Conservation (phyloP, 1,140 invertebrate species). For the Drosophila pachea region DNA sequence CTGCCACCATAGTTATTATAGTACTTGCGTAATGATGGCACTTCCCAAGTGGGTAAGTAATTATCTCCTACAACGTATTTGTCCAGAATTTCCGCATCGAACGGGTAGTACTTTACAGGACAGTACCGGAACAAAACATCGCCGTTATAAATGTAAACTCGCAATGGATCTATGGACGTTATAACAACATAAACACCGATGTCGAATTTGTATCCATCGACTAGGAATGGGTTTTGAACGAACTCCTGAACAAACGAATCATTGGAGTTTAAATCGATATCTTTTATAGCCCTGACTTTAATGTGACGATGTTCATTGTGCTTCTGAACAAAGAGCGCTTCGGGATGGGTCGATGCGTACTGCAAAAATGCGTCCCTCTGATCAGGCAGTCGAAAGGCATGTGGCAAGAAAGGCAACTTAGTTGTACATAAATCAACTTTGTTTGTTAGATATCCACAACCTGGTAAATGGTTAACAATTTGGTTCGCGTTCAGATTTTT, state of each 20-base stretch:
- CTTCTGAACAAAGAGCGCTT: slow-evolving; percentile 93
- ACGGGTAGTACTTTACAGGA: slow-evolving; percentile 94
- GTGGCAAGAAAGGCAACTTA: slow-evolving; percentile 87
- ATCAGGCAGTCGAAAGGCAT: slow-evolving; percentile 92
- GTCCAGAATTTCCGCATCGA: slow-evolving; percentile 88
- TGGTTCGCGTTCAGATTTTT: slow-evolving; percentile 86
- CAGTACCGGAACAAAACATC: slow-evolving; percentile 96
- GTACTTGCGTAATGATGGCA: slow-evolving; percentile 89
- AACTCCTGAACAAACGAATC: slow-evolving; percentile 96
- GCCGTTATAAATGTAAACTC: slow-evolving; percentile 93
- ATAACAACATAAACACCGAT: slow-evolving; percentile 96
- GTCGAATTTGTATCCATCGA: slow-evolving; percentile 96
- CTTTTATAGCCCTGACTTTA: slow-evolving; percentile 84
- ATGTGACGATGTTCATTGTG: slow-evolving; percentile 95
- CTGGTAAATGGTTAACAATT: slow-evolving; percentile 96
- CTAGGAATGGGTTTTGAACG: slow-evolving; percentile 88
- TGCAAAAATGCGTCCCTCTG: slow-evolving; percentile 86
- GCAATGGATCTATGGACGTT: slow-evolving; percentile 93
- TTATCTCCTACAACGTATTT: slow-evolving; percentile 98
- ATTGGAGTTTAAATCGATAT: slow-evolving; percentile 86
- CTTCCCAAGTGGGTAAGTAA: slow-evolving; percentile 96
- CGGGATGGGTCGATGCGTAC: slow-evolving; percentile 85
- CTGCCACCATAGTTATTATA: slow-evolving; percentile 88
- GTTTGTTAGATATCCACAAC: slow-evolving; percentile 95
- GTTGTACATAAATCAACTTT: slow-evolving; percentile 95